Evolutionary conservation across 2,888 invertebrate species (phyloP), one percentile per base, ranked within the genome.

Genomic region (Galerucella calmariensis): DNA sequence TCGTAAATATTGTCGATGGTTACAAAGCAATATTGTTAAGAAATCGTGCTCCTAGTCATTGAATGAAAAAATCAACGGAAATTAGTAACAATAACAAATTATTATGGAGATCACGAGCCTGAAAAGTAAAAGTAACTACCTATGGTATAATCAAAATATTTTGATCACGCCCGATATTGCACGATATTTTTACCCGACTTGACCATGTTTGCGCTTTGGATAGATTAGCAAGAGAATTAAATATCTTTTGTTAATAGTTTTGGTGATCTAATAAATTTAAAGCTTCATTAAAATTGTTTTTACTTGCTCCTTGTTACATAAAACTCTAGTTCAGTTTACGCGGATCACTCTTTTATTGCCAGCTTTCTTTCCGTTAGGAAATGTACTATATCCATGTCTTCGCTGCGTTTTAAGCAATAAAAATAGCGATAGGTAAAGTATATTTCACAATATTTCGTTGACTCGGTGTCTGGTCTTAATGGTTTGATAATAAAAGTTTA

Each of bases 41-140:
- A 70, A 70, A 65, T 70, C 70, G 70, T 70, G 70, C 63, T 16
- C 6, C 63, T 65, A 56, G 41, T 70, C 56, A 14, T 56, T 41
- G 62, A 51, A 61, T 69, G 35, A 8, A 35, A 35, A 56, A 62
- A 69, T 10, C 12, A 41, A 61, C 51, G 16, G 27, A 63, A 70
- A 70, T 70, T 70, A 70, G 70, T 65, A 70, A 70, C 70, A 70
- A 70, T 70, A 70, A 65, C 63, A 70, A 70, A 70, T 70, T 70
- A 70, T 65, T 61, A 61, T 61, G 61, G 35, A 61, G 61, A 61
- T 61, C 61, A 61, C 61, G 70, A 70, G 70, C 53, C 56, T 70
- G 65, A 70, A 70, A 70, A n/a, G 70, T 70, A 70, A 70, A 70
- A 70, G 70, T 70, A 35, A 35, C 8, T 8, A 61, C 61, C 56